A percentile compares a stretch with the other conserved stretches of the same genome.
Conservation (phyloP, 2,888 invertebrate species). For the Ephialtes manifestator region DNA sequence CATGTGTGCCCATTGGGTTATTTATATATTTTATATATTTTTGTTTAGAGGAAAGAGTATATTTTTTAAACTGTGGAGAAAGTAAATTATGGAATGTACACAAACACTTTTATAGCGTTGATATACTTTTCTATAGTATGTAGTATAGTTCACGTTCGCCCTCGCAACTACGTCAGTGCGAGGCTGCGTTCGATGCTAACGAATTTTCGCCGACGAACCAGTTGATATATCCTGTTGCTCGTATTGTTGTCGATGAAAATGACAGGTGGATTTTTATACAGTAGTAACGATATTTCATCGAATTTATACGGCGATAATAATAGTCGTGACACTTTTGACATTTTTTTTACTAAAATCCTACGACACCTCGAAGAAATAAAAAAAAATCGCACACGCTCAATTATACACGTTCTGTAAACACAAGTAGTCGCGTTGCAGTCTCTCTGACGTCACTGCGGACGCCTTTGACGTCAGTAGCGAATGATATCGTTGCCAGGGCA, state of each 20-base stretch:
- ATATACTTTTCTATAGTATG: background rate
- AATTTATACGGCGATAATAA: background rate
- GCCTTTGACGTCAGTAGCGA: conserved; percentile 79
- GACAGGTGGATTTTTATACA: conserved; percentile 20
- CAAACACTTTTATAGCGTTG: background rate
- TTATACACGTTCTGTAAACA: conserved; percentile 76
- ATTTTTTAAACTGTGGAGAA: background rate
- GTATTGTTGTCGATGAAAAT: conserved; percentile 35
- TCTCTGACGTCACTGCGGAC: conserved; percentile 79
- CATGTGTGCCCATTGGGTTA: too few relatives aligned
- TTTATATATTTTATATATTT: background rate
- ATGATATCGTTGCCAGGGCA: conserved; percentile 75
- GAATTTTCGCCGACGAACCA: conserved; percentile 52
- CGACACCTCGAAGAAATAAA: background rate
- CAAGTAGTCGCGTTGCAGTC: conserved; percentile 74
- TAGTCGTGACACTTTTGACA: too few relatives aligned
- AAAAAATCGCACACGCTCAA: conserved; percentile 67
- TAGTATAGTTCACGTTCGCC: background rate
- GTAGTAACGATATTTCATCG: background rate
- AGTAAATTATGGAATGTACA: background rate
- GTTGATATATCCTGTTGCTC: conserved; percentile 43
- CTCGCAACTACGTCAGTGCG: conserved; percentile 41
- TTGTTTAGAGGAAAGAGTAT: background rate
- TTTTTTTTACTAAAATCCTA: too few relatives aligned
- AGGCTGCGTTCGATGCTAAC: conserved; percentile 52